Base-by-base conservation (phyloP, 2,797 vertebrate genomes). In the Melanotaenia trifasciata region DNA sequence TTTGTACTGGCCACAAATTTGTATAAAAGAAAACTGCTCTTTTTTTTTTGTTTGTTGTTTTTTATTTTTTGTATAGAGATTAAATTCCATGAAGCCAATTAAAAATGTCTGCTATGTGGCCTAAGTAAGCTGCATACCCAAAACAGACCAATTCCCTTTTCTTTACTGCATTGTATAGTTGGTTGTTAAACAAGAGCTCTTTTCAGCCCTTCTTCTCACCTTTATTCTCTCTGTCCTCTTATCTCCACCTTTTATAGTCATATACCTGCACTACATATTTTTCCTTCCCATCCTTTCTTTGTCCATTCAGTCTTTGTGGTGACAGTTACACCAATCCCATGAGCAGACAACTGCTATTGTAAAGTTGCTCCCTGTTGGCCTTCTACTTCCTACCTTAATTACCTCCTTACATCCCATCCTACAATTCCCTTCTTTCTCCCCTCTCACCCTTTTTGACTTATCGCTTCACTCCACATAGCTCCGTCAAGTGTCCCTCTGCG, bases 161-260 rank as follows among this genome's bases (percentile, higher is more conserved):
- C n/a, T 54, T 72, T 53, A 47, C 58, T 43, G 51, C 26, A 76
- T 78, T 84, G 65, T 81, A 71, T 80, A 35, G 56, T 53, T 33
- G 26, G 51, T 60, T 80, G 70, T 76, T 88, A 68, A 81, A 86
- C 87, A 87, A 79, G 80, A 38, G 56, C 60, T 81, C 83, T 75
- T 80, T 65, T 20, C 40, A 81, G 67, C 69, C 69, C 33, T 72
- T 35, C 24, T 22, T 53, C 50, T 10, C n/a, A 26, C 11, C 50
- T 53, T 24, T 43, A 35, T 14, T 53, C 43, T 58, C 43, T 36
- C 51, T 50, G 5, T 43, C 47, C 67, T 54, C 62, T 73, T 73
- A 68, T 86, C 76, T 81, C 66, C 54, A 73, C 43, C 38, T 76
- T 38, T 76, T 70, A 50, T 60, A 24, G 18, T 54, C 64, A 79